Evolutionary conservation across 2,113 vertebrate genomes (phyloP).

Genomic region (Heterotis niloticus): DNA sequence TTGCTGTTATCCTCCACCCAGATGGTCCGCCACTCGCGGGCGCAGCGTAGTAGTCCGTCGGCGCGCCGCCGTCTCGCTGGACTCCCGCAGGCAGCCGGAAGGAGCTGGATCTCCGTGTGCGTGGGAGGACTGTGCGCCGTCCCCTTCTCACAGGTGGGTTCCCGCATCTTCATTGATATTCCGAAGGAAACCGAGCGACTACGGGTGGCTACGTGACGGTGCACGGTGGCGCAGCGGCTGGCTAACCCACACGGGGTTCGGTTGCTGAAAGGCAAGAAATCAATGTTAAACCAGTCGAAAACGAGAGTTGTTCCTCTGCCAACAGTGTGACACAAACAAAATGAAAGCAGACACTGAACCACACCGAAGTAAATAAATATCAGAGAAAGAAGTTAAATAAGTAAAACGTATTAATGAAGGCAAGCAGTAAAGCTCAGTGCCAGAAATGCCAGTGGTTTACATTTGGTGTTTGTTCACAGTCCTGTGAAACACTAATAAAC

Average conservation of each 20-base stretch:
- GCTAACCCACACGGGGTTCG: not conserved
- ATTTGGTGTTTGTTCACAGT: too few relatives aligned
- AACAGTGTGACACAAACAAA: too few relatives aligned
- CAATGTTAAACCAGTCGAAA: too few relatives aligned
- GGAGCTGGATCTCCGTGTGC: conserved; percentile 38
- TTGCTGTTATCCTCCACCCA: not conserved
- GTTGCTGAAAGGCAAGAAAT: too few relatives aligned
- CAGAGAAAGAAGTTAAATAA: too few relatives aligned
- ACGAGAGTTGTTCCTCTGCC: too few relatives aligned
- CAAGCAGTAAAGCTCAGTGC: too few relatives aligned
- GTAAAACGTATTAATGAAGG: too few relatives aligned
- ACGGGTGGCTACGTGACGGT: not conserved
- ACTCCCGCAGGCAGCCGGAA: conserved; percentile 29
- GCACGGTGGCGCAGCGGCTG: not conserved
- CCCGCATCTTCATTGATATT: not conserved
- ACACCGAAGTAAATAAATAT: too few relatives aligned
- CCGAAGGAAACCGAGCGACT: not conserved
- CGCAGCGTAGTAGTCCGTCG: not conserved
- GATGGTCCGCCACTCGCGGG: conserved; percentile 17
- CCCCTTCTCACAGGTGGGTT: conserved; percentile 43
- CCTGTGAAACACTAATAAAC: too few relatives aligned
- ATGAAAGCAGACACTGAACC: too few relatives aligned
- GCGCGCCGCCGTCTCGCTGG: not conserved
- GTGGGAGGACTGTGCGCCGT: conserved; percentile 43
- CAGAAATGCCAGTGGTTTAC: too few relatives aligned